Conservation (phyloP, 2,888 invertebrate genomes). For the Phaedon cochleariae region DNA sequence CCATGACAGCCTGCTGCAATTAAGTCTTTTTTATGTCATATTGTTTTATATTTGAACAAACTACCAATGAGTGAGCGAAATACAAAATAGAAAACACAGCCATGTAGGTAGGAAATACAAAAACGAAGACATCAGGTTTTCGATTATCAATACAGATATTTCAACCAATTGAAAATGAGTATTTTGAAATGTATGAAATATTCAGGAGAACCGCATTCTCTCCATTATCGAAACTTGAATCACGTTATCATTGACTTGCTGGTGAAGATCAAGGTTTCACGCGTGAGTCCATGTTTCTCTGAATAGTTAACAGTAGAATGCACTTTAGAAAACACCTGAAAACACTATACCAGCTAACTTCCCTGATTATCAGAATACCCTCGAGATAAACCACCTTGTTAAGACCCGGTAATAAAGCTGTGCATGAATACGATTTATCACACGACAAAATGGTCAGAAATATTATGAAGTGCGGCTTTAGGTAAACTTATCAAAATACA, state of each 20-base stretch:
- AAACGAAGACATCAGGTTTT: too few relatives aligned
- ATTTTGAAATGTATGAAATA: too few relatives aligned
- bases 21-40: too few relatives aligned
- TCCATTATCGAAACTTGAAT: background rate
- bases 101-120: too few relatives aligned
- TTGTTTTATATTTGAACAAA: too few relatives aligned
- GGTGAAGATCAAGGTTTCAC: background rate
- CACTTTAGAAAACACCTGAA: slow-evolving; percentile 2
- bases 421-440: slow-evolving; percentile 29
- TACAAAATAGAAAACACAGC: too few relatives aligned
- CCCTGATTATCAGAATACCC: slow-evolving; percentile 11
- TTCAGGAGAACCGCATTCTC: background rate
- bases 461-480: slow-evolving; percentile 30
- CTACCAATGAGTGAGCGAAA: too few relatives aligned
- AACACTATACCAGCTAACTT: background rate
- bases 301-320: background rate
- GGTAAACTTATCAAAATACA: slow-evolving; percentile 41
- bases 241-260: background rate
- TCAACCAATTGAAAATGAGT: too few relatives aligned
- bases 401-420: slow-evolving; percentile 29
- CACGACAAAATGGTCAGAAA: slow-evolving; percentile 23
- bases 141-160: too few relatives aligned
- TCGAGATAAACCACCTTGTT: slow-evolving; percentile 18
- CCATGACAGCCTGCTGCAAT: too few relatives aligned
- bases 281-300: background rate